These are phyloP conservation scores for Parazoanthus darwini DNA, from an alignment of 92 coral and sea anemone species.

Conservation along the genomic window DNA sequence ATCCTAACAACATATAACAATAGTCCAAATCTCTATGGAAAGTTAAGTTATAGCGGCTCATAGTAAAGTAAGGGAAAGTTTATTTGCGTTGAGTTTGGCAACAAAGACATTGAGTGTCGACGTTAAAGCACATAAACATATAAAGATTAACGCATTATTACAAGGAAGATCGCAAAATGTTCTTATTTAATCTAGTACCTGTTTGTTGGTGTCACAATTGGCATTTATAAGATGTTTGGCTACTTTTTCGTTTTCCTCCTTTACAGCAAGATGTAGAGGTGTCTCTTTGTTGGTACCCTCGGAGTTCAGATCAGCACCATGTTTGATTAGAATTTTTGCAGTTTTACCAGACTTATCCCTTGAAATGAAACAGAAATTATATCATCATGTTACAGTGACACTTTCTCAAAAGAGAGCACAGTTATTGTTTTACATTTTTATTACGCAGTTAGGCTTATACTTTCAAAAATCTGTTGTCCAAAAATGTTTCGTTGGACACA, in stretches of 20 bases:
- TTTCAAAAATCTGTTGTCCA: too few species aligned
- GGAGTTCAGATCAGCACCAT: neutral
- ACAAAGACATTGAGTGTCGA: neutral
- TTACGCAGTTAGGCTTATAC: too few species aligned
- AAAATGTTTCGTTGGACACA: too few species aligned
- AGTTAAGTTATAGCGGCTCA: too few species aligned
- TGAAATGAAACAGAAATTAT: neutral
- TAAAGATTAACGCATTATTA: neutral
- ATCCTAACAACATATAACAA: too few species aligned
- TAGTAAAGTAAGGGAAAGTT: too few species aligned
- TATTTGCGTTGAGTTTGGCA: too few species aligned
- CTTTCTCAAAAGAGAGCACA: too few species aligned
- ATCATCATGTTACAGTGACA: too few species aligned
- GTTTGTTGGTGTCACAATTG: conserved; percentile 1
- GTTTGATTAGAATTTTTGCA: neutral
- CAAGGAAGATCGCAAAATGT: neutral
- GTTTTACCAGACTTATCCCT: conserved; percentile 6
- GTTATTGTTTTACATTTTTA: too few species aligned
- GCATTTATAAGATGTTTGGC: neutral
- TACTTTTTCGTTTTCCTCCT: neutral
- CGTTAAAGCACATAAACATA: neutral
- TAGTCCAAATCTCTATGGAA: too few species aligned
- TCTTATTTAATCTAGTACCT: neutral
- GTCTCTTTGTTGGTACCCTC: neutral
- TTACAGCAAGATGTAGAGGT: conserved; percentile 10